Evolutionary conservation across 2,113 vertebrate species (phyloP), one percentile per base, ranked within the genome.

Genomic region (Indicator maculatus): DNA sequence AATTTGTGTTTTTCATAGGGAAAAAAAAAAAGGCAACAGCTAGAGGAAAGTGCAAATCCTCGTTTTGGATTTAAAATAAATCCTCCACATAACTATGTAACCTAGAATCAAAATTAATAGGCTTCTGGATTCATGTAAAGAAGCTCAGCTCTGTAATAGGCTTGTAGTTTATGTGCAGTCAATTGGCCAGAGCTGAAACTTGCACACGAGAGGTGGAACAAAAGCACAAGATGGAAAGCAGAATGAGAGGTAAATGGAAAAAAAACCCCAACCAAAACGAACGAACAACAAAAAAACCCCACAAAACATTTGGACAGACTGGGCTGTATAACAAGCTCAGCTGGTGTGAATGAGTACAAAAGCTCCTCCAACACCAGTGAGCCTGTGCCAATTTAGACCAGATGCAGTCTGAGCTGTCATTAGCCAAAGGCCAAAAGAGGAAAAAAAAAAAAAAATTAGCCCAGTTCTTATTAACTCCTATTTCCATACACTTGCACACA

Each of bases 261-360:
- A 90, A 72, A 38, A 36, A 59, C 30, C 19, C 9, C 30, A 14
- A 18, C 13, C 30, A 18, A 45, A 20, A 66, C 6, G 36, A 36
- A 36, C 36, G 36, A 36, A 36, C 36, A 36, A 36, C 36, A 36
- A 36, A 36, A 20, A 45, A 21, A 85, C 74, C 64, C 33, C 33
- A 31, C 38, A 26, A 23, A 52, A 52, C 23, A 60, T 28, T 88
- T 86, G 88, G 41, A 67, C 83, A 93, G 86, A 71, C 76, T 67
- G 88, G 76, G 70, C 67, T 90, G 72, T 31, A 16, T 65, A 78
- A 91, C 44, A 86, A 81, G 85, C 85, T 95, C 93, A 94, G 95
- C 89, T 96, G 93, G 91, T 95, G 89, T 95, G 89, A 93, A 72
- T 86, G 64, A 91, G 53, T 65, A 88, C 18, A 91, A 96, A 94